Conservation (phyloP, 2,888 invertebrate genomes). For the Acrobasis repandana region DNA sequence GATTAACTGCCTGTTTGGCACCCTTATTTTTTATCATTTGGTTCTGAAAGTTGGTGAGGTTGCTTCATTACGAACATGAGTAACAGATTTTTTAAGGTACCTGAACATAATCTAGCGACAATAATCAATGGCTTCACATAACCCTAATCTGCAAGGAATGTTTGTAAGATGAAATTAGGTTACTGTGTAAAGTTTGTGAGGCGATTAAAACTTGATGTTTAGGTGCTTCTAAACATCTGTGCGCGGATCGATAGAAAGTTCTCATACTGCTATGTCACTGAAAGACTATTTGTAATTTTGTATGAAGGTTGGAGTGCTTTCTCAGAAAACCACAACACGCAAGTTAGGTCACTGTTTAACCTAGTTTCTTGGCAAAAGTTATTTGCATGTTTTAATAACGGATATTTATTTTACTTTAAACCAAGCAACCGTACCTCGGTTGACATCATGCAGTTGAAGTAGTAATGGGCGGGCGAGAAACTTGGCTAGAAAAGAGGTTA, state of each 20-base stretch:
- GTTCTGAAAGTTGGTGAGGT: too few species aligned
- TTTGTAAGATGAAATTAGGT: slow-evolving; percentile 10
- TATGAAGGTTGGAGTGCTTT: slow-evolving; percentile 10
- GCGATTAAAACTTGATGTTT: slow-evolving; percentile 8
- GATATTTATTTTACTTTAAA: neutral
- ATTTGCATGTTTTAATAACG: slow-evolving; percentile 12
- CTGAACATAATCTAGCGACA: too few species aligned
- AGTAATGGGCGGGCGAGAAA: too few species aligned
- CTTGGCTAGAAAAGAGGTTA: too few species aligned
- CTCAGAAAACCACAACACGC: slow-evolving; percentile 17
- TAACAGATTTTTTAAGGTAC: too few species aligned
- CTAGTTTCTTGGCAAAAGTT: slow-evolving; percentile 10
- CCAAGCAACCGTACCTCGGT: neutral
- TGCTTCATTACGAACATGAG: too few species aligned
- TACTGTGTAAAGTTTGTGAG: slow-evolving; percentile 12
- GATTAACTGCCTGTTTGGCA: too few species aligned
- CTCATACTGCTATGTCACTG: neutral
- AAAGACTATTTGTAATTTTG: neutral
- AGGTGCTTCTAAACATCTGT: slow-evolving; percentile 14
- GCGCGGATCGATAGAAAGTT: slow-evolving; percentile 5
- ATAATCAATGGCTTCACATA: too few species aligned
- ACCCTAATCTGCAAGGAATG: neutral
- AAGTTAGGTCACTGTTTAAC: slow-evolving; percentile 21
- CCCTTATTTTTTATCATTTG: too few species aligned
- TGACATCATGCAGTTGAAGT: too few species aligned